phyloP scores from a whole-genome alignment of 2,797 vertebrate species.

The Simalia tracyae region DNA sequence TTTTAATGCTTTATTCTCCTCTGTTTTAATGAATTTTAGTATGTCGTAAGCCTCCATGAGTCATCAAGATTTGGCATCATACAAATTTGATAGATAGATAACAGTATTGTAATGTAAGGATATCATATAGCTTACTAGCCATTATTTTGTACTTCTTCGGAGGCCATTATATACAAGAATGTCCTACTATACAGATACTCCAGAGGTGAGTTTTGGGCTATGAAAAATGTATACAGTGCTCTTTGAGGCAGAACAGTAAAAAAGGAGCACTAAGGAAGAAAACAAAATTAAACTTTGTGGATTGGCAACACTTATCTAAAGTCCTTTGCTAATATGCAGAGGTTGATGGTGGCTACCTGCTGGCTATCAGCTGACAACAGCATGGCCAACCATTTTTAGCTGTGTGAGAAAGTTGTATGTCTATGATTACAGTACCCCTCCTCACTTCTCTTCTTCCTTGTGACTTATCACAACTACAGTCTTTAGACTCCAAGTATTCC shows the following conservation, averaged over 20 bases:
- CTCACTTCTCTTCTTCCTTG: not conserved
- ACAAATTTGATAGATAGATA: not conserved
- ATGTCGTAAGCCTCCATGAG: not conserved
- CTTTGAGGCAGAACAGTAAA: not conserved
- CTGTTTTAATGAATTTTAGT: not conserved
- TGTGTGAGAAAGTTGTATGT: too few species aligned
- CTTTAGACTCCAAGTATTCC: not conserved
- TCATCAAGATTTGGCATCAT: not conserved
- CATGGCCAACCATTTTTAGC: not conserved
- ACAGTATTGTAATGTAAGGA: not conserved
- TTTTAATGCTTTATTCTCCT: not conserved
- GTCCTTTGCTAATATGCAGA: not conserved
- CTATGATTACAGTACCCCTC: not conserved
- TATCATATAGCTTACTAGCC: not conserved
- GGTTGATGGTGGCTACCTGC: not conserved
- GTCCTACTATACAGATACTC: not conserved
- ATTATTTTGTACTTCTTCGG: not conserved
- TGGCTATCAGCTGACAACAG: not conserved
- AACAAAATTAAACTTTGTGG: not conserved
- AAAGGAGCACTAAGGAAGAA: not conserved
- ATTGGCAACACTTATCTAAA: not conserved
- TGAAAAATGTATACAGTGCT: not conserved
- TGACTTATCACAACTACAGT: not conserved
- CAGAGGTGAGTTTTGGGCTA: not conserved
- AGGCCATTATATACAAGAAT: not conserved